Percentiles rank a stretch among this genome's conserved stretches.
Conservation (phyloP, 2,888 invertebrate genomes). For the Salticus scenicus region DNA sequence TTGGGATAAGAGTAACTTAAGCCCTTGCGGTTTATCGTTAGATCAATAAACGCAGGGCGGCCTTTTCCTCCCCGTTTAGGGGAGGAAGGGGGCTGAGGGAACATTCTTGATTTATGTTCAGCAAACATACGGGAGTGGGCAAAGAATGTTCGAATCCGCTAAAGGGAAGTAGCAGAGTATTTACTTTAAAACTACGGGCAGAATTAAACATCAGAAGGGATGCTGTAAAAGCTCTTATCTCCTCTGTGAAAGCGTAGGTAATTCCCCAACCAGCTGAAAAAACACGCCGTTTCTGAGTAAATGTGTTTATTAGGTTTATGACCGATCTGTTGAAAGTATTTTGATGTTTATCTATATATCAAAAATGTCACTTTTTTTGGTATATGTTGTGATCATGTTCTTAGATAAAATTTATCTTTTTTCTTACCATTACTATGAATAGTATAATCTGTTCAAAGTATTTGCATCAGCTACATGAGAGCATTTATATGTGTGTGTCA, state of each 20-base stretch:
- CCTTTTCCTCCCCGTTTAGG: not conserved
- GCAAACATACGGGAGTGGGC: not conserved
- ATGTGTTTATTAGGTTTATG: not conserved
- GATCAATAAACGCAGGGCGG: not conserved
- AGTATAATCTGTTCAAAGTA: too few species aligned
- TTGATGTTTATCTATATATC: too few species aligned
- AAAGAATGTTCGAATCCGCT: not conserved
- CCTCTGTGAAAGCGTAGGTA: not conserved
- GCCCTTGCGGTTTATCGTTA: not conserved
- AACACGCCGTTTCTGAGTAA: not conserved
- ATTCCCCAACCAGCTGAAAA: not conserved
- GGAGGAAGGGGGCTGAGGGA: not conserved
- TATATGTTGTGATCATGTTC: too few species aligned
- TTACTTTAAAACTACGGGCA: not conserved
- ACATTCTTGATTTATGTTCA: slow-evolving; percentile 1
- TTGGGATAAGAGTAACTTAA: not conserved
- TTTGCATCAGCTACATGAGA: too few species aligned
- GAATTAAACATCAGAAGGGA: not conserved
- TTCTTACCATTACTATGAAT: too few species aligned
- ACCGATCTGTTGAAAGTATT: not conserved
- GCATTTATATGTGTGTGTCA: too few species aligned
- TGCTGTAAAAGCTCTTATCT: not conserved
- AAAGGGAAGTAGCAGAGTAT: not conserved
- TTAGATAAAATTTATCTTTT: too few species aligned
- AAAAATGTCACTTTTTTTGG: too few species aligned